Conservation (phyloP, 2,888 invertebrate genomes). For the Spisula solida region DNA sequence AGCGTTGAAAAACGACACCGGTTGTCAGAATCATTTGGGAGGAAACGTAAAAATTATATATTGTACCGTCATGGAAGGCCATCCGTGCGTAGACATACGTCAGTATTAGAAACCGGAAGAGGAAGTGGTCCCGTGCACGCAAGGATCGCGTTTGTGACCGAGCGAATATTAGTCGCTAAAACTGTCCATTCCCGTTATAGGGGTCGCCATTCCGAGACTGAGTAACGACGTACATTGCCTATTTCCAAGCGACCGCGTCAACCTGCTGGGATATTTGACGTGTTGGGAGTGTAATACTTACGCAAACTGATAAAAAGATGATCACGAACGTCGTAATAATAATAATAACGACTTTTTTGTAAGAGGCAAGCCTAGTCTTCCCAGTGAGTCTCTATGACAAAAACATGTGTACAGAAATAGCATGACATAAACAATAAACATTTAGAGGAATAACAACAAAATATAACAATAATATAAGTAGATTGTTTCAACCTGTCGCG, state of each 20-base stretch:
- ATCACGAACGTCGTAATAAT: background rate
- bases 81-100: constrained; percentile 56
- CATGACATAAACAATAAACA: too few relatives aligned
- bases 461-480: too few relatives aligned
- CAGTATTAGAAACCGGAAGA: constrained; percentile 53
- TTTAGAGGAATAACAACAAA: too few relatives aligned
- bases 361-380: too few relatives aligned
- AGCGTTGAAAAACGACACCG: constrained; percentile 35
- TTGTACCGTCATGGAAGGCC: constrained; percentile 25
- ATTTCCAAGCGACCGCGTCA: background rate
- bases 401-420: too few relatives aligned
- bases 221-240: background rate
- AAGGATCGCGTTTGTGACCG: constrained; percentile 12
- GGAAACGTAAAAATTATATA: constrained; percentile 50
- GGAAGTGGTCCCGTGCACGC: background rate
- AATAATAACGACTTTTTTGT: too few relatives aligned
- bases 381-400: too few relatives aligned
- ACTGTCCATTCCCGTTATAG: background rate
- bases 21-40: constrained; percentile 44
- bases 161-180: background rate
- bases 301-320: constrained; percentile 3
- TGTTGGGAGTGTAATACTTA: constrained; percentile 19
- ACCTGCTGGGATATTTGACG: background rate
- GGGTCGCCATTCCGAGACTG: background rate
- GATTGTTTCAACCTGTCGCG: too few relatives aligned